phyloP scores from a whole-genome alignment of 2,113 vertebrate species.

The Crypturellus undulatus region DNA sequence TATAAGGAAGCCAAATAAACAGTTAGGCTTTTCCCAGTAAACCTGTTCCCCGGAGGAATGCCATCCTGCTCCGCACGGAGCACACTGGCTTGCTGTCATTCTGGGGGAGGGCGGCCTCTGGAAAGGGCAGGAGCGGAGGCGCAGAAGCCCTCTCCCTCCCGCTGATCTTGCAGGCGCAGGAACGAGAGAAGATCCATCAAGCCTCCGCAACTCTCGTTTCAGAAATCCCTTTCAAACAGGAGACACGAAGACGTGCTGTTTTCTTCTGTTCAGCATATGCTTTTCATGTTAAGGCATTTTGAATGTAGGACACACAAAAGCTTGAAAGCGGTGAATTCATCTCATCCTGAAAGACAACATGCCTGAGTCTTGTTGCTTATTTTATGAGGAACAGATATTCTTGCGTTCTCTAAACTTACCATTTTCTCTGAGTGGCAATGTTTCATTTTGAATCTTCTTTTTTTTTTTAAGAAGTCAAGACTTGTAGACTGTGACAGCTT shows the following conservation, averaged over 20 bases:
- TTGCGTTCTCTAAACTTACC: neutral
- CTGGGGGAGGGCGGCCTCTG: neutral
- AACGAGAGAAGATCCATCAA: neutral
- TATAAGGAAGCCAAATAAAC: neutral
- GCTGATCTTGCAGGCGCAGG: neutral
- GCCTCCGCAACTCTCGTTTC: neutral
- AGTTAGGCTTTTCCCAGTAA: neutral
- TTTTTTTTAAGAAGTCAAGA: neutral
- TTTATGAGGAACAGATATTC: slow-evolving; percentile 6
- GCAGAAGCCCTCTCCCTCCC: neutral
- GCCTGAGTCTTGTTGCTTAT: neutral
- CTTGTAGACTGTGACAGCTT: neutral
- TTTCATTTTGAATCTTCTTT: neutral
- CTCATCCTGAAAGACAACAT: neutral
- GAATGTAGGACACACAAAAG: slow-evolving; percentile 20
- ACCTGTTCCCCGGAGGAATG: neutral
- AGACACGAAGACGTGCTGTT: neutral
- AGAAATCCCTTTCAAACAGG: neutral
- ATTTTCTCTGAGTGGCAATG: neutral
- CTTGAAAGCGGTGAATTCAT: slow-evolving; percentile 13
- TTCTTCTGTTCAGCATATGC: slow-evolving; percentile 20
- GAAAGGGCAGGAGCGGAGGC: neutral
- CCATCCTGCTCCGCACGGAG: neutral
- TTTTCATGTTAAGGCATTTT: slow-evolving; percentile 24
- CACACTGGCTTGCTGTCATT: neutral